Base-by-base conservation (phyloP, 1,140 invertebrate genomes). In the Phenacoccus solenopsis region DNA sequence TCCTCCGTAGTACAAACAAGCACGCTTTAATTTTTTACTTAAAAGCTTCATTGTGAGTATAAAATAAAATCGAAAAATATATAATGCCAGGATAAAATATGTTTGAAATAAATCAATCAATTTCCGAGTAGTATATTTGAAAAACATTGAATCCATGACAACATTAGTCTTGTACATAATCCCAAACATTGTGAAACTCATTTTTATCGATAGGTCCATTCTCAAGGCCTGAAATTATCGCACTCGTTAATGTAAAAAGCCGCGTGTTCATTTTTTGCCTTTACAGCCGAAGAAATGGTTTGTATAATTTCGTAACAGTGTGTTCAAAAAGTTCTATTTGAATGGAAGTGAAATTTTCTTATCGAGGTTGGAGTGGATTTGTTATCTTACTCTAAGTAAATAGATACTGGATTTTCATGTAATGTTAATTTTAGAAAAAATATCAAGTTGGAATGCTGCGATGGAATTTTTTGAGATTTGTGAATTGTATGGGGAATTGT, bases 61-160 rank as follows among this genome's bases (percentile, higher is more conserved):
- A 32, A 32, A 32, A 32, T 49, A 16, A 9, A 49, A 3, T 10
- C 16, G 38, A n/a, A 10, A 49, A 49, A 49, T n/a, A n/a, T n/a
- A n/a, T n/a, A n/a, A n/a, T n/a, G n/a, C n/a, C n/a, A n/a, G n/a
- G n/a, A n/a, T n/a, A n/a, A n/a, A n/a, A n/a, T n/a, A n/a, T n/a
- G n/a, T n/a, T n/a, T n/a, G n/a, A n/a, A n/a, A n/a, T 49, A 49
- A 9, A 49, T 49, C 38, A 49, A 49, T 49, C 38, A 49, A 49
- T 49, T 49, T 49, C 12, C 20, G 38, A 49, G 38, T 49, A 49
- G 38, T 49, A 49, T n/a, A 49, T 49, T 49, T 3, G 38, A n/a
- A 49, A 49, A 49, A 49, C 38, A 49, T 49, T 49, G 38, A 49
- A 49, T 49, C 38, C 38, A 49, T 49, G 38, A 49, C 38, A 49